Evolutionary conservation across 2,113 vertebrate genomes (phyloP).

Genomic region (Peromyscus maniculatus): DNA sequence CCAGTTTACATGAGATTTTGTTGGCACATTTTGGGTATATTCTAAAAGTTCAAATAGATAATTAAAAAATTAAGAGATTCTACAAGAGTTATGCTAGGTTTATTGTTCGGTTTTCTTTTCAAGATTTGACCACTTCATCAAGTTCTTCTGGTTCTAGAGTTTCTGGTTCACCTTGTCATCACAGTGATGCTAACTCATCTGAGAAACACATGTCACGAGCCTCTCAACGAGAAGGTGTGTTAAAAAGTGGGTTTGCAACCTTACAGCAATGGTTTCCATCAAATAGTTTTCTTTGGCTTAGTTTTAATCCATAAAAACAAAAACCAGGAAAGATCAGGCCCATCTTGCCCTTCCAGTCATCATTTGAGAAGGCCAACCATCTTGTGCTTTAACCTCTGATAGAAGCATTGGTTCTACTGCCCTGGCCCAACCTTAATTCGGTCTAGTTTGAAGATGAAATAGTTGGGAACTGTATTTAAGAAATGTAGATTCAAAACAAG

Average conservation of each 20-base stretch:
- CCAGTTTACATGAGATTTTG: conserved; percentile 8
- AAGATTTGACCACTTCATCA: conserved; percentile 86
- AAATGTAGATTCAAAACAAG: not conserved
- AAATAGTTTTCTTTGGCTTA: conserved; percentile 55
- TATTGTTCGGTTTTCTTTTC: conserved; percentile 73
- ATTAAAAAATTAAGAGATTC: conserved; percentile 51
- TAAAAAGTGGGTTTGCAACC: conserved; percentile 34
- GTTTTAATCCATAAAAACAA: conserved; percentile 66
- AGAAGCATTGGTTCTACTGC: conserved; percentile 52
- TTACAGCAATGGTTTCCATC: conserved; percentile 9
- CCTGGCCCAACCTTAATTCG: conserved; percentile 2
- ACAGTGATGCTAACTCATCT: conserved; percentile 89
- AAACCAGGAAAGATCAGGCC: not conserved
- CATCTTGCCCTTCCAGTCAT: conserved; percentile 6
- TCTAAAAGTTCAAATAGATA: conserved; percentile 50
- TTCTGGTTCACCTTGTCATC: conserved; percentile 91
- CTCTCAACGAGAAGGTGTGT: conserved; percentile 94
- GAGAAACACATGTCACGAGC: conserved; percentile 92
- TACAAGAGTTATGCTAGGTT: conserved; percentile 34
- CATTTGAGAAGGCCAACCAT: conserved; percentile 37
- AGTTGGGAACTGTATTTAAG: not conserved
- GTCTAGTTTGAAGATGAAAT: conserved; percentile 52
- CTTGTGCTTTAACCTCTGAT: conserved; percentile 10
- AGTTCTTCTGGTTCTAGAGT: conserved; percentile 91
- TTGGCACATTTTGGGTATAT: not conserved